Conservation (phyloP, 2,797 vertebrate genomes). For the Oophaga sylvatica region DNA sequence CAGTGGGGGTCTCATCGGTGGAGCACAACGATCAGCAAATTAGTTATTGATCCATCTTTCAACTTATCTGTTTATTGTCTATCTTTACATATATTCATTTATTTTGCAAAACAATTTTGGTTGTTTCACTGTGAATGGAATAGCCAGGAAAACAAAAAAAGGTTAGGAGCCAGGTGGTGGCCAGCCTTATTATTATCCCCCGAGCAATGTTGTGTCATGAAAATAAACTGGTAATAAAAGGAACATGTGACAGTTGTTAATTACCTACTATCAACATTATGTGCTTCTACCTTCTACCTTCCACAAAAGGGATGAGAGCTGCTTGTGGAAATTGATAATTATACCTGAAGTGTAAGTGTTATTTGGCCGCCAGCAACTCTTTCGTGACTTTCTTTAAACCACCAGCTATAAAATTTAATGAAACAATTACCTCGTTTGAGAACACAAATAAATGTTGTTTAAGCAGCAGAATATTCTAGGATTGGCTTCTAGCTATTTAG, state of each 20-base stretch:
- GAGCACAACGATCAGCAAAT: no score
- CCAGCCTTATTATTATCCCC: neutral
- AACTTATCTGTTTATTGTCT: neutral
- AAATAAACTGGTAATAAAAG: neutral
- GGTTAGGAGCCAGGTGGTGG: neutral
- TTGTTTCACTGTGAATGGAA: neutral
- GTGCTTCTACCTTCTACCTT: neutral
- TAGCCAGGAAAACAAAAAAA: neutral
- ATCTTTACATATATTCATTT: neutral
- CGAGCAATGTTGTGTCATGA: neutral
- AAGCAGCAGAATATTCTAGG: neutral
- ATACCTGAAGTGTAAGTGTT: conserved; percentile 2
- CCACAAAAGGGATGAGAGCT: neutral
- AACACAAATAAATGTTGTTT: neutral
- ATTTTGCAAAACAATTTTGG: neutral
- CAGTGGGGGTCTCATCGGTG: no score
- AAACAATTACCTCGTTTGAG: neutral
- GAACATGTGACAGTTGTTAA: neutral
- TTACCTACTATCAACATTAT: neutral
- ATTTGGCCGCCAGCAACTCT: conserved; percentile 8
- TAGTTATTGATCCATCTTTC: no score
- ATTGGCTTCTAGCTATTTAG: neutral
- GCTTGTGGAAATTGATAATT: neutral
- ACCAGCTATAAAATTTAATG: neutral
- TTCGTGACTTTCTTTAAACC: neutral